Conservation (phyloP, 2,888 invertebrate genomes). For the Diabrotica balteata region DNA sequence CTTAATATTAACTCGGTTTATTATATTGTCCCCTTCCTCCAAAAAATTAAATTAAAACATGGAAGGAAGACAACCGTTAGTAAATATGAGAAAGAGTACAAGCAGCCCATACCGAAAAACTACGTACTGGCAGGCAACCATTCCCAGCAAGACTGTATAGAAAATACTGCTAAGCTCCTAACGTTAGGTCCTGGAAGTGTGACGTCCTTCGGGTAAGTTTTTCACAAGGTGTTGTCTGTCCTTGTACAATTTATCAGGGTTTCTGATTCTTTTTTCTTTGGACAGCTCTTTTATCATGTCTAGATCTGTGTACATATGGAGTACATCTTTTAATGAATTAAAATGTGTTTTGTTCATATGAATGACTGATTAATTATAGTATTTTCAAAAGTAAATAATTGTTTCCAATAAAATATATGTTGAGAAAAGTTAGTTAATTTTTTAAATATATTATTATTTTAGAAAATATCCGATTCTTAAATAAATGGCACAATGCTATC, state of each 20-base stretch:
- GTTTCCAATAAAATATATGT: too few relatives aligned
- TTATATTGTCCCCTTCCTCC: constrained; percentile 24
- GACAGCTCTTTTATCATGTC: too few relatives aligned
- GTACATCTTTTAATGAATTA: too few relatives aligned
- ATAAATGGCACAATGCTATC: too few relatives aligned
- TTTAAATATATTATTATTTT: too few relatives aligned
- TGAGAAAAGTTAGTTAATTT: too few relatives aligned
- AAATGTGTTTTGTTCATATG: too few relatives aligned
- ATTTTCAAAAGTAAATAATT: too few relatives aligned
- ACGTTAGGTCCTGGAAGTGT: constrained; percentile 70
- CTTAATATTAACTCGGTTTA: constrained; percentile 26
- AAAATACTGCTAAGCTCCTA: constrained; percentile 83
- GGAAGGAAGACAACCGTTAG: constrained; percentile 90
- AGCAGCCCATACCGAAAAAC: constrained; percentile 81
- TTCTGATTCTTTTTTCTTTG: neutral
- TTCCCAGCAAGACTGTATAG: constrained; percentile 81
- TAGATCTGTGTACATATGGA: too few relatives aligned
- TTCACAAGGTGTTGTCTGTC: constrained; percentile 18
- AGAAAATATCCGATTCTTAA: too few relatives aligned
- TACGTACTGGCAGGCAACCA: constrained; percentile 75
- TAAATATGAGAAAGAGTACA: constrained; percentile 89
- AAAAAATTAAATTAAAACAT: constrained; percentile 50
- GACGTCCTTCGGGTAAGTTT: constrained; percentile 75
- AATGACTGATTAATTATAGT: too few relatives aligned
- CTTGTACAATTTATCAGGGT: neutral